Evolutionary conservation across 2,888 invertebrate genomes (phyloP).

Genomic region (Acleris sparsana): DNA sequence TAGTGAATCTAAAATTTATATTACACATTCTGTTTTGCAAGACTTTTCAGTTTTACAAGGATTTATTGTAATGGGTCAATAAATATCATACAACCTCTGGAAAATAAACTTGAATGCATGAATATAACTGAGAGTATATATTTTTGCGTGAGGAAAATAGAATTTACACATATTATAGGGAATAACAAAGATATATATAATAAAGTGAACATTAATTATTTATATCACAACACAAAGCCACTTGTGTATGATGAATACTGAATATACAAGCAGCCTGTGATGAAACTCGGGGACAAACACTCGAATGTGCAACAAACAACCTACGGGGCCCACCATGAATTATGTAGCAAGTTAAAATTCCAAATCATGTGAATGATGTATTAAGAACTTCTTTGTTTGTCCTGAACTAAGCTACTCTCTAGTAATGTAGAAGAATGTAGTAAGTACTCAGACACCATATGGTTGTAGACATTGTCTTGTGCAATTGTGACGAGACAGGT

Average conservation of each 20-base stretch:
- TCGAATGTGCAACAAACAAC: conserved; percentile 57
- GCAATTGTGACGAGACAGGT: no score
- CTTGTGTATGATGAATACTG: conserved; percentile 41
- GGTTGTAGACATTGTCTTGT: no score
- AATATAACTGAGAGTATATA: not conserved
- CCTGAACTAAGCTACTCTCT: conserved; percentile 1
- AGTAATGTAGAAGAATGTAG: not conserved
- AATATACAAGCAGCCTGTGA: conserved; percentile 53
- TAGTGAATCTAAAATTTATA: conserved; percentile 31
- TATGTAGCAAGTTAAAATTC: conserved; percentile 62
- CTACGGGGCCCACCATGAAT: conserved; percentile 53
- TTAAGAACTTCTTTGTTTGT: conserved; percentile 48
- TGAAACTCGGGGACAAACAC: conserved; percentile 54
- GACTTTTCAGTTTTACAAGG: not conserved
- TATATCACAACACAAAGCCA: conserved; percentile 33
- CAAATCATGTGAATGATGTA: conserved; percentile 63
- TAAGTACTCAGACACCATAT: not conserved
- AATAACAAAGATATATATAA: conserved; percentile 13
- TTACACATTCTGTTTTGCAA: conserved; percentile 7
- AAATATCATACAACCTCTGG: conserved; percentile 1
- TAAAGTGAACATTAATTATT: conserved; percentile 28
- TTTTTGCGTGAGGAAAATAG: not conserved
- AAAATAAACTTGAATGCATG: conserved; percentile 1
- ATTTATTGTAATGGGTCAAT: not conserved
- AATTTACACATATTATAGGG: not conserved